Conservation (phyloP, 1,140 invertebrate species). For the Drosophila prosaltans region DNA sequence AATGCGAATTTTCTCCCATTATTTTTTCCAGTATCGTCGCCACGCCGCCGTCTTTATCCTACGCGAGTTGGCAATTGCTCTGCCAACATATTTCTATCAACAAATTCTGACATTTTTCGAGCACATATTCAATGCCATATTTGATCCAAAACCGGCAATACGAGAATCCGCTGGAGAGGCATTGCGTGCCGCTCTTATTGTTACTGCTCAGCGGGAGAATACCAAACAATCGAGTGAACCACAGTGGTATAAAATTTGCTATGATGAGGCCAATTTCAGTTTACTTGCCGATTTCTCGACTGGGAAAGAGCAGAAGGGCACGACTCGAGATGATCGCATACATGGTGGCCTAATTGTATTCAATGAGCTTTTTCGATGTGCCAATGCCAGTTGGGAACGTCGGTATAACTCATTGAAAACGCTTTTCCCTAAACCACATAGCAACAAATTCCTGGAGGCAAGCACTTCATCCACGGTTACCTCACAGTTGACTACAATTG, state of each 20-base stretch:
- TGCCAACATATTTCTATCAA: constrained; percentile 99
- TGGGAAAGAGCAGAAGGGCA: constrained; percentile 88
- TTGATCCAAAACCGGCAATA: constrained; percentile 96
- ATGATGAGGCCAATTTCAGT: constrained; percentile 92
- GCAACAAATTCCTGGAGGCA: constrained; percentile 75
- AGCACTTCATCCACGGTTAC: constrained; percentile 34
- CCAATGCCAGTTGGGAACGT: constrained; percentile 94
- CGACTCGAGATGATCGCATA: constrained; percentile 94
- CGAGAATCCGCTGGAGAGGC: constrained; percentile 96
- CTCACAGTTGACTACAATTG: constrained; percentile 72
- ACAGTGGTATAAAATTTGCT: constrained; percentile 96
- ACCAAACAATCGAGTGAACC: constrained; percentile 94
- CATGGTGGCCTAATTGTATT: constrained; percentile 97
- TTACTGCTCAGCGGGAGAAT: constrained; percentile 97
- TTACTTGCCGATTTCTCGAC: constrained; percentile 88
- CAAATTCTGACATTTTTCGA: constrained; percentile 98
- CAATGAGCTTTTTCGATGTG: constrained; percentile 96
- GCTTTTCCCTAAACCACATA: constrained; percentile 79
- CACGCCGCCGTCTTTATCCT: constrained; percentile 96
- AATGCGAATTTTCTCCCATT: too few relatives aligned
- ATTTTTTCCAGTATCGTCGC: too few relatives aligned
- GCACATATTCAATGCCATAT: constrained; percentile 95
- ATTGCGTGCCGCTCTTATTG: constrained; percentile 94
- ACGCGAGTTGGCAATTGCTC: constrained; percentile 96
- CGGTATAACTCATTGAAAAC: constrained; percentile 89